A percentile compares a stretch with the other conserved stretches of the same genome.
Evolutionary conservation across 2,888 invertebrate genomes (phyloP).

Genomic region (Ceriagrion tenellum): DNA sequence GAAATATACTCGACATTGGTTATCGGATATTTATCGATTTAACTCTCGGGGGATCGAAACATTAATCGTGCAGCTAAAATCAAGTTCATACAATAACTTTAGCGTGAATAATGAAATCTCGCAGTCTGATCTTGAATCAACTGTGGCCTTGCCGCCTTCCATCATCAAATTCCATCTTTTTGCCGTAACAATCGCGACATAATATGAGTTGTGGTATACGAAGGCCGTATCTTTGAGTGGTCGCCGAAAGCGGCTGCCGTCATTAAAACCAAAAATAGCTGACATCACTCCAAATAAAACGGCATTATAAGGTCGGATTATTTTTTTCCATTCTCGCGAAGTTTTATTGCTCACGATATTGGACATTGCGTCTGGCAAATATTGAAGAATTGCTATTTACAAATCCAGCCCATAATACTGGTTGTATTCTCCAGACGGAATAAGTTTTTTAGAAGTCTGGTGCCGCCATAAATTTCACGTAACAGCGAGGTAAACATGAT

Average conservation of each 20-base stretch:
- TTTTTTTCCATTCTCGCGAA: background rate
- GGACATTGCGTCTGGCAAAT: background rate
- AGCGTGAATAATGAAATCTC: no score
- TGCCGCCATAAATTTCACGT: no score
- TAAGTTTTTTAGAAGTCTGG: no score
- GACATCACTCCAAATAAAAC: background rate
- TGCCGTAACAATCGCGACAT: background rate
- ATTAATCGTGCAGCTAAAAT: no score
- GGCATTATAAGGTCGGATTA: background rate
- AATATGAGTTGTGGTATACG: background rate
- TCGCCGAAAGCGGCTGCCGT: background rate
- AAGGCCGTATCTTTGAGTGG: background rate
- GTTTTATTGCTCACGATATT: background rate
- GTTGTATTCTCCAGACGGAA: background rate
- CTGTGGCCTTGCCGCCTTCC: no score
- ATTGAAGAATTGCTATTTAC: background rate
- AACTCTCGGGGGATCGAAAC: no score
- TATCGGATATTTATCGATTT: no score
- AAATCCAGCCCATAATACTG: background rate
- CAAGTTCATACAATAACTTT: no score
- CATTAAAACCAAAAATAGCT: background rate
- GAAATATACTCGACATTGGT: no score
- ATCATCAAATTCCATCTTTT: no score
- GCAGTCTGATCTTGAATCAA: no score
- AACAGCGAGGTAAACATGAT: no score